These are phyloP conservation scores for Folsomia manolachei DNA, from an alignment of 2,888 invertebrate species.

Conservation along the genomic window DNA sequence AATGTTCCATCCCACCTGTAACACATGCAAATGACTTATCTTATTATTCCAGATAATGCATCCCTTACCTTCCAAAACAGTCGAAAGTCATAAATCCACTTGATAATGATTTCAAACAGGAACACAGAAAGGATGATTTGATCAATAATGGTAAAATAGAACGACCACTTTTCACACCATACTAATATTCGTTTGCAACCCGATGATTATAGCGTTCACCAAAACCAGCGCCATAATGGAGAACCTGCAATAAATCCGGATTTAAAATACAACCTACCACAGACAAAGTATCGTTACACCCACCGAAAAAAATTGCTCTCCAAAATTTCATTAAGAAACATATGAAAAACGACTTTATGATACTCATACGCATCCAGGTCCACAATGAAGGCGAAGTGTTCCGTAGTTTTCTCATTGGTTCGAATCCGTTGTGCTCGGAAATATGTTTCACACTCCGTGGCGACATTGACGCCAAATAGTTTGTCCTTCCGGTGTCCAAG, in stretches of 20 bases:
- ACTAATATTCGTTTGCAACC: conserved; percentile 48
- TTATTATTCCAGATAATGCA: too few species aligned
- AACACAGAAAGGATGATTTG: conserved; percentile 51
- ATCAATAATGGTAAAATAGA: conserved; percentile 50
- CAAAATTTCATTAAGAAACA: conserved; percentile 44
- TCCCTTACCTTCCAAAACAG: conserved; percentile 51
- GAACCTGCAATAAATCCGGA: too few species aligned
- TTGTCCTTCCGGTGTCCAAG: conserved; percentile 12
- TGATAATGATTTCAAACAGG: conserved; percentile 52
- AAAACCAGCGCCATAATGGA: conserved; percentile 50
- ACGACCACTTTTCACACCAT: conserved; percentile 34
- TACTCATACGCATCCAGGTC: conserved; percentile 47
- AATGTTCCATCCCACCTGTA: conserved; percentile 52
- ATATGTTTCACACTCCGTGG: conserved; percentile 36
- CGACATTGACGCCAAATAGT: conserved; percentile 35
- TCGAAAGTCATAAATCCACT: conserved; percentile 52
- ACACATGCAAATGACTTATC: neutral
- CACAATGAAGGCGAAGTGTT: conserved; percentile 42
- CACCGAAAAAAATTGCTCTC: conserved; percentile 42
- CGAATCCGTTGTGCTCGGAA: conserved; percentile 33
- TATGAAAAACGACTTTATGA: conserved; percentile 46
- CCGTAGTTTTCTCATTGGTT: conserved; percentile 27
- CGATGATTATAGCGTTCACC: conserved; percentile 52
- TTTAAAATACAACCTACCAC: too few species aligned
- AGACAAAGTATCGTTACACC: neutral